Base-by-base conservation (phyloP, 1,140 invertebrate genomes). In the Meloidogyne hapla region DNA sequence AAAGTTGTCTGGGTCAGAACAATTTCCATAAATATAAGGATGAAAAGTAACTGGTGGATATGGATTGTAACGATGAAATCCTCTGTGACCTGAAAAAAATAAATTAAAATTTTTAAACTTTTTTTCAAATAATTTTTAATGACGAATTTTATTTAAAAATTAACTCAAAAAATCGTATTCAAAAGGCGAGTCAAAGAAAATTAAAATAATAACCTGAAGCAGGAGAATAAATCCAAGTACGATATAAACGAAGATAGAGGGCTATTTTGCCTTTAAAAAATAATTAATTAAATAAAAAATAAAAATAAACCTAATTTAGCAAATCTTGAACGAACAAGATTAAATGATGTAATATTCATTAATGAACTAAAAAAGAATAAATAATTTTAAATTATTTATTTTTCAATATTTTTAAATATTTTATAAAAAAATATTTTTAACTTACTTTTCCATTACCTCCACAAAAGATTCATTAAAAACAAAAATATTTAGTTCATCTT, bases 201-300 rank as follows among this genome's bases (percentile, higher is more conserved):
- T 28, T 10, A 45, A 25, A 23, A 15, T 33, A n/a, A n/a, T 68
- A 56, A 42, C 69, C 69, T 2, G 69, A 56, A 18, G 28, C 18
- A 28, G 69, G 69, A 28, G 69, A 70, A 70, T 45, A 26, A 28
- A 70, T 70, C 38, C 45, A 70, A 70, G 69, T 56, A 28, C 69
- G 69, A 70, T 70, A 70, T 1, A 70, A 38, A 8, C 69, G 69
- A 25, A 70, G 61, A 40, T 70, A 70, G 28, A 70, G 38, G 0
- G 69, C 69, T 21, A 70, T 70, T 45, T 70, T 70, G 2, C 69
- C 69, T 56, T 56, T n/a, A 56, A n/a, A 2, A n/a, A n/a, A n/a
- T 5, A 4, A 4, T 56, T n/a, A n/a, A 56, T n/a, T 9, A 56
- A n/a, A 56, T 0, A 18, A 48, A 48, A 56, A 13, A n/a, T 56